Conservation (phyloP, 2,797 vertebrate species). For the Trematomus bernacchii region DNA sequence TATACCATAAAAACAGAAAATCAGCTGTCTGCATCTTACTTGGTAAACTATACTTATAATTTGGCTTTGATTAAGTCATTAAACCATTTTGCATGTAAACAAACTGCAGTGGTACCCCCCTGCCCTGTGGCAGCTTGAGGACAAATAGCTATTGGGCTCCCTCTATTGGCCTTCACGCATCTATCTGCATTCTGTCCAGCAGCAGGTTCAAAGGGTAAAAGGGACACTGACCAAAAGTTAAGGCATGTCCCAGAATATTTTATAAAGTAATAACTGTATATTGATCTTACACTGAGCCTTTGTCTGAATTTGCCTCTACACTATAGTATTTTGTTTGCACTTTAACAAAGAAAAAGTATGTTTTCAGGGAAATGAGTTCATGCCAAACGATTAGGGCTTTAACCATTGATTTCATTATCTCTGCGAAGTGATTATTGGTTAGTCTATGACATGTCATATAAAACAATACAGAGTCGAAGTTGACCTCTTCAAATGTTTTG, state of each 20-base stretch:
- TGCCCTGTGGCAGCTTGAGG: slow-evolving; percentile 33
- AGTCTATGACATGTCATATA: background rate
- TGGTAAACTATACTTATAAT: slow-evolving; percentile 6
- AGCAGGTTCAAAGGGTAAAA: slow-evolving; percentile 27
- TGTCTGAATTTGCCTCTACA: background rate
- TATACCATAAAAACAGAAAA: background rate
- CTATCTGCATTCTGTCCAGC: slow-evolving; percentile 49
- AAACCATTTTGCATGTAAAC: slow-evolving; percentile 46
- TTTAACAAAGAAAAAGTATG: background rate
- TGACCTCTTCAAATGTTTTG: background rate
- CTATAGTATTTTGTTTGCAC: background rate
- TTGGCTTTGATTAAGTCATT: slow-evolving; percentile 28
- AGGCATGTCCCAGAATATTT: background rate
- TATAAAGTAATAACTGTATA: background rate
- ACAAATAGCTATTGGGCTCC: slow-evolving; percentile 81
- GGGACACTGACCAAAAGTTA: background rate
- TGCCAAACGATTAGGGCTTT: background rate
- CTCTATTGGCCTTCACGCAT: slow-evolving; percentile 78
- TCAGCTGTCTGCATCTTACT: background rate
- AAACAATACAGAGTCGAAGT: background rate
- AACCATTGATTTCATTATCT: background rate
- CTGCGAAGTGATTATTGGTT: background rate
- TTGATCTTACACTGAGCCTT: background rate
- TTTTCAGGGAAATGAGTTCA: too few species aligned
- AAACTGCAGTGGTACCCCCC: slow-evolving; percentile 15